Evolutionary conservation across 1,140 invertebrate species (phyloP), one percentile per base, ranked within the genome.

Genomic region (Lerema accius): DNA sequence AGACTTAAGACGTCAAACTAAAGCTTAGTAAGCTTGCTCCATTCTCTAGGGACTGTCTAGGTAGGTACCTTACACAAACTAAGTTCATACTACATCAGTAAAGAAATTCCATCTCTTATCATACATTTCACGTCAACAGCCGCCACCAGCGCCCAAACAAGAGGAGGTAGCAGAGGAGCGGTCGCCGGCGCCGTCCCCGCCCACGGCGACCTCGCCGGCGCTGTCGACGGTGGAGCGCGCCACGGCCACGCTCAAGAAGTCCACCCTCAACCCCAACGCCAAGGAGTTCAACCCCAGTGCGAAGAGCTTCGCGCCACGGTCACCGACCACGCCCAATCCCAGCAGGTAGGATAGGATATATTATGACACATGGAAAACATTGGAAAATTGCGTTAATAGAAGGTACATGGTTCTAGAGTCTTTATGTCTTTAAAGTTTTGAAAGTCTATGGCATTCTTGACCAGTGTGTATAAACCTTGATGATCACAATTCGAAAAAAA

Each of bases 251-350:
- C 89, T 95, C 17, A 95, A 96, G 76, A 96, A 95, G 78, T 97
- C 95, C 13, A 96, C 94, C 0, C 91, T 97, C 26, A 97, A 97
- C 93, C 96, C 96, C 23, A 95, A 97, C 83, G 96, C 96, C 13
- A 97, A 97, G 88, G 96, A 97, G 91, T 97, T 97, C 90, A 97
- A 97, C 93, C 96, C 96, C 14, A 95, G 95, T 75, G 94, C 95
- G 15, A 97, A 97, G 80, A 93, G 95, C 4, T 98, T 97, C 83
- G 95, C 95, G 64, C 96, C 96, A n/a, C 93, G 96, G 79, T 95
- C 94, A 86, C 92, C 92, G 35, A 92, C 90, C 68, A 93, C 92
- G 16, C 92, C 92, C 3, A 92, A 91, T 71, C 92, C 91, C 48
- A 93, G 92, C 72, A 88, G 90, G 90, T 91, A 17, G 65, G 9